Conservation (phyloP, 2,113 vertebrate species). For the Oncorhynchus kisutch region DNA sequence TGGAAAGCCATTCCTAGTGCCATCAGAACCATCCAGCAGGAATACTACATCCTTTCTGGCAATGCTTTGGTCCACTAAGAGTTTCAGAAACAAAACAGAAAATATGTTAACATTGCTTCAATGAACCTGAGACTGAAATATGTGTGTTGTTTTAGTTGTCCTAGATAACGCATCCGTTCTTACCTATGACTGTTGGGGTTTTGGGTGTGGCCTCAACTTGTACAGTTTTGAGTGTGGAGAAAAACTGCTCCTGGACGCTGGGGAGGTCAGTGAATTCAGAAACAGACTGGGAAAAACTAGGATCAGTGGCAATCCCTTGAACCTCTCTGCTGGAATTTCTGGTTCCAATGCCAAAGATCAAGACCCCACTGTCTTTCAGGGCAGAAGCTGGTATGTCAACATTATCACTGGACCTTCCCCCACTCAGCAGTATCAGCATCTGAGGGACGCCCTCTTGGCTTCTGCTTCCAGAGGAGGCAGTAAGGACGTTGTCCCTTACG, state of each 20-base stretch:
- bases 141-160: background rate
- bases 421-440: too few species aligned
- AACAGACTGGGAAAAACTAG: background rate
- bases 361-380: conserved; percentile 26
- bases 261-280: conserved; percentile 18
- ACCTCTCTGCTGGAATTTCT: conserved; percentile 22
- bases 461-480: too few species aligned
- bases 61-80: conserved; percentile 46
- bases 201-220: background rate
- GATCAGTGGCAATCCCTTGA: too few species aligned
- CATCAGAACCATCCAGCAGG: conserved; percentile 49
- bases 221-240: conserved; percentile 2
- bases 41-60: conserved; percentile 43
- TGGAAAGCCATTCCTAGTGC: conserved; percentile 29
- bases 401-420: background rate
- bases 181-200: conserved; percentile 3
- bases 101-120: background rate
- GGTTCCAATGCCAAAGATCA: conserved; percentile 34
- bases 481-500: too few species aligned
- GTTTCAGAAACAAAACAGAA: background rate
- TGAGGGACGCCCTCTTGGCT: too few species aligned
- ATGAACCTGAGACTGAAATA: background rate
- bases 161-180: background rate
- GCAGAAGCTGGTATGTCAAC: background rate
- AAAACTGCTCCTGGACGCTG: conserved; percentile 13